Conservation (phyloP, 37 sponge, comb jelly and placozoan species). For the Mnemiopsis leidyi region DNA sequence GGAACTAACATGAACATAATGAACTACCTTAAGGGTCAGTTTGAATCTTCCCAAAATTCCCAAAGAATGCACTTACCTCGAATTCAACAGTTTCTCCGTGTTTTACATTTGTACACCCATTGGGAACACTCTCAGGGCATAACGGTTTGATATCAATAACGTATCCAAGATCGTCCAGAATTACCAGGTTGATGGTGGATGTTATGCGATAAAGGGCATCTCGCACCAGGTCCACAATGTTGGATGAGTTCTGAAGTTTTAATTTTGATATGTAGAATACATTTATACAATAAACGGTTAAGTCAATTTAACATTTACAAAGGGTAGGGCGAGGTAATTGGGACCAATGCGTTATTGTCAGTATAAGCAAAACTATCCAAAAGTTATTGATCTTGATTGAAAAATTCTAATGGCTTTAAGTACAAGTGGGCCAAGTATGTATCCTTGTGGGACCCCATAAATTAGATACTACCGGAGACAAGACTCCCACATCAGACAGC, state of each 20-base stretch:
- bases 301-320: too few species aligned
- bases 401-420: too few species aligned
- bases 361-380: too few species aligned
- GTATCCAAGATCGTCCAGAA: conserved; percentile 52
- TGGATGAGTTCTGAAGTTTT: conserved; percentile 6
- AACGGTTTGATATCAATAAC: not conserved
- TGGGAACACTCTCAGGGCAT: not conserved
- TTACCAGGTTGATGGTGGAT: conserved; percentile 47
- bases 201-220: conserved; percentile 12
- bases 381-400: too few species aligned
- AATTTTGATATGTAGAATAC: not conserved
- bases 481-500: conserved; percentile 35
- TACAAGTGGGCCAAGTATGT: too few species aligned
- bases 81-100: conserved; percentile 25
- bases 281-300: too few species aligned
- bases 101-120: conserved; percentile 45
- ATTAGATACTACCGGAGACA: conserved; percentile 15
- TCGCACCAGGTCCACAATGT: conserved; percentile 31
- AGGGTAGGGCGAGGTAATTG: too few species aligned
- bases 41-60: too few species aligned
- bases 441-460: too few species aligned
- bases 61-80: conserved; percentile 50
- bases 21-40: too few species aligned
- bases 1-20: too few species aligned
- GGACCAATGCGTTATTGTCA: too few species aligned